These are phyloP conservation scores for Podarcis siculus DNA, from an alignment of 2,797 vertebrate species.

Conservation along the genomic window DNA sequence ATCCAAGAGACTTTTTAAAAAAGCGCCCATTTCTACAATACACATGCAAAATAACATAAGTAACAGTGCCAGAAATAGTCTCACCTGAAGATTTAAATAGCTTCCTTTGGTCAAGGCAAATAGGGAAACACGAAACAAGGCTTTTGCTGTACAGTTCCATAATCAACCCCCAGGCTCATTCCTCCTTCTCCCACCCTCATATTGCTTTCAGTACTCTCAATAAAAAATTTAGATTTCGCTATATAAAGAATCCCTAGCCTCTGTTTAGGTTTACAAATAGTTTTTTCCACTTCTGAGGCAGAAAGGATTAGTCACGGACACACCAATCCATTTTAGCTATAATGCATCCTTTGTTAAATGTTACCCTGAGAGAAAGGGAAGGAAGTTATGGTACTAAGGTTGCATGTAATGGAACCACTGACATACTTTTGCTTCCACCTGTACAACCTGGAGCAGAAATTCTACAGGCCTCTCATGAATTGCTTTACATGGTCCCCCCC, in stretches of 20 bases:
- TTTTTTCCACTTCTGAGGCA: background rate
- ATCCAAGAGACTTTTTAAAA: background rate
- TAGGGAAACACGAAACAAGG: too few species aligned
- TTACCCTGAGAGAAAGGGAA: background rate
- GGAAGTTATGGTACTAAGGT: background rate
- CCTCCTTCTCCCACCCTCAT: background rate
- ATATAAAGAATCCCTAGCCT: too few species aligned
- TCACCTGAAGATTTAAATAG: background rate
- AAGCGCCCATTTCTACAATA: background rate
- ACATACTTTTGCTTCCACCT: background rate
- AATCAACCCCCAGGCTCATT: too few species aligned
- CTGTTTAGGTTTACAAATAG: background rate
- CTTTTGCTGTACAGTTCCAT: too few species aligned
- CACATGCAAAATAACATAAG: background rate
- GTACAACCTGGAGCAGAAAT: background rate
- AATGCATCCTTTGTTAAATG: background rate
- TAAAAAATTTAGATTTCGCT: background rate
- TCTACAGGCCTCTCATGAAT: too few species aligned
- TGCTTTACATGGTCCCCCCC: background rate
- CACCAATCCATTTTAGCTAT: background rate
- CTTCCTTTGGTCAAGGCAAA: too few species aligned
- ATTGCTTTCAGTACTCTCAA: background rate
- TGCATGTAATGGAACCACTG: background rate
- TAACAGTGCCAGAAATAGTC: background rate
- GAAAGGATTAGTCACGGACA: background rate